Percentiles rank a stretch among this genome's conserved stretches.
These are phyloP conservation scores for Sylvia borin DNA, from an alignment of 2,797 vertebrate genomes.

Conservation along the genomic window DNA sequence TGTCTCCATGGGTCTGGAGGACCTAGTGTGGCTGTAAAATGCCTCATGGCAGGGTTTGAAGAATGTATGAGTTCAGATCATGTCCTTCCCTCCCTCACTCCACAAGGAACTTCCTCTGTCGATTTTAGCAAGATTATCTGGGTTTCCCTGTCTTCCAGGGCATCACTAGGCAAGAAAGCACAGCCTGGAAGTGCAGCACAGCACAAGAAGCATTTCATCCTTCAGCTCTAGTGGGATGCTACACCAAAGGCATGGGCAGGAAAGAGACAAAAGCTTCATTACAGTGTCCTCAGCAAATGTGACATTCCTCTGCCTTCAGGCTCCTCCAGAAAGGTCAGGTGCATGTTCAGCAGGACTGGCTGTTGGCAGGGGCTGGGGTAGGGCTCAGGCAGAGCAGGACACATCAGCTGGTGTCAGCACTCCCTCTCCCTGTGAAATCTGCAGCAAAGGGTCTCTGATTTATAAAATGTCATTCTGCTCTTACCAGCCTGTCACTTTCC, in stretches of 20 bases:
- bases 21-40: background rate
- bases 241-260: background rate
- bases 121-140: background rate
- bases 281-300: background rate
- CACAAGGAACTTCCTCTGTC: background rate
- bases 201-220: background rate
- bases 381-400: background rate
- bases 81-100: background rate
- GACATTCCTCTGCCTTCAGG: background rate
- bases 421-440: background rate
- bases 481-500: background rate
- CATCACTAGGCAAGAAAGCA: background rate
- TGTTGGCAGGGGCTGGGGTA: background rate
- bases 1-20: background rate
- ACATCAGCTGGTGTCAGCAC: background rate
- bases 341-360: background rate
- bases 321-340: background rate
- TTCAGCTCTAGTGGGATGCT: background rate
- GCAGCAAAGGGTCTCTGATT: background rate
- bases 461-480: background rate
- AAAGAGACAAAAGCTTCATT: background rate
- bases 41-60: background rate
- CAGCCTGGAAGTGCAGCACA: background rate
- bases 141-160: background rate
- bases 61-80: rapidly evolving